Percentiles rank a stretch among this genome's conserved stretches.
These are phyloP conservation scores for Pionites leucogaster DNA, from an alignment of 2,113 vertebrate genomes.

Conservation along the genomic window DNA sequence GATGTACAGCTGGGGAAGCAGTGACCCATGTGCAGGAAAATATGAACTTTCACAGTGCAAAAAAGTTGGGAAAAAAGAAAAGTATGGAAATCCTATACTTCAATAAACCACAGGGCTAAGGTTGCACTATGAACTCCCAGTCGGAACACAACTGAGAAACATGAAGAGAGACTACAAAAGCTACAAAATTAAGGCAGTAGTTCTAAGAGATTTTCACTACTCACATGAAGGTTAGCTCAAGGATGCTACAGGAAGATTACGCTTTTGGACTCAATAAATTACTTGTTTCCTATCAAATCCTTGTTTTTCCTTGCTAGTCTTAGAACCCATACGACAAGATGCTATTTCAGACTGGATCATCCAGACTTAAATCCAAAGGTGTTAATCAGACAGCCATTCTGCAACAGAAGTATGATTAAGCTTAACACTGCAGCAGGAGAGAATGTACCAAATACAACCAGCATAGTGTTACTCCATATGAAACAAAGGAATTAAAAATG, in stretches of 20 bases:
- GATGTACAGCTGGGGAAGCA: not conserved
- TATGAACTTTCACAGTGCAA: not conserved
- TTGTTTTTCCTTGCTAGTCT: not conserved
- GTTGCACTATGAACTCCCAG: not conserved
- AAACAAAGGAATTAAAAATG: not conserved
- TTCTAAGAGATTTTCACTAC: not conserved
- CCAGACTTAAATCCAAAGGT: not conserved
- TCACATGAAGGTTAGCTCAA: not conserved
- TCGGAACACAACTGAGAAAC: fast-evolving
- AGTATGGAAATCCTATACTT: not conserved
- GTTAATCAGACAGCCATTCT: not conserved
- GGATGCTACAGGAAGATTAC: not conserved
- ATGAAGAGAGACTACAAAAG: not conserved
- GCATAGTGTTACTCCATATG: not conserved
- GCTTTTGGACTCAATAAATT: not conserved
- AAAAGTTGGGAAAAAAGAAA: not conserved
- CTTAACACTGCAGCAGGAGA: not conserved
- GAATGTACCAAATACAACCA: not conserved
- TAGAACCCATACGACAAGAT: not conserved
- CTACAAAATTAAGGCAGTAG: not conserved
- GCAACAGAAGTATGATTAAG: not conserved
- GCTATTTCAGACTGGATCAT: not conserved
- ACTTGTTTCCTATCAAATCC: not conserved
- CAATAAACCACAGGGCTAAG: not conserved
- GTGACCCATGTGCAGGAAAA: not conserved